Percentiles rank a stretch among this genome's conserved stretches.
Evolutionary conservation across 2,888 invertebrate species (phyloP).

Genomic region (Mimachlamys varia): DNA sequence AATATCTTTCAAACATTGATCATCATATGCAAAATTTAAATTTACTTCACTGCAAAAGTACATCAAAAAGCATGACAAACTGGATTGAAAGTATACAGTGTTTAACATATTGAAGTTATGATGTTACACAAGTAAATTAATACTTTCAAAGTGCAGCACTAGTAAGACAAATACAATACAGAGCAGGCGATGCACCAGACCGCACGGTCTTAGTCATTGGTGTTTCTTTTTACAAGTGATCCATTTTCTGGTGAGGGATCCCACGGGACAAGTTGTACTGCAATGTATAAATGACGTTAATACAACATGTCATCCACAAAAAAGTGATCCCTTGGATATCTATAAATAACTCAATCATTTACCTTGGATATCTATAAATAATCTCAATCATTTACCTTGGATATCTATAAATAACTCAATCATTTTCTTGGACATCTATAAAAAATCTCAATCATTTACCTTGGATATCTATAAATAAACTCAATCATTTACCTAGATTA

Average conservation of each 20-base stretch:
- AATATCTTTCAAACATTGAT: too few relatives aligned
- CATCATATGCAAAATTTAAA: too few relatives aligned
- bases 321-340: background rate
- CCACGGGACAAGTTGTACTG: slow-evolving; percentile 49
- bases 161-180: background rate
- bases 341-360: background rate
- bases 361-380: background rate
- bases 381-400: background rate
- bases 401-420: background rate
- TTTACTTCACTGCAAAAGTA: background rate
- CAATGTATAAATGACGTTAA: slow-evolving; percentile 32
- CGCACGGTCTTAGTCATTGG: background rate
- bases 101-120: background rate
- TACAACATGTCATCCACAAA: slow-evolving; percentile 4
- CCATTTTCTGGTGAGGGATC: slow-evolving; percentile 42
- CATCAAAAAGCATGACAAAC: background rate
- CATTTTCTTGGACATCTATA: too few relatives aligned
- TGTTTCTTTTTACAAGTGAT: slow-evolving; percentile 40
- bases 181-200: slow-evolving; percentile 28
- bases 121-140: background rate
- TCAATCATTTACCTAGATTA: too few relatives aligned
- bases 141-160: background rate
- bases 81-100: background rate
- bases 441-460: too few relatives aligned
- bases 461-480: too few relatives aligned